Base-by-base conservation (phyloP, 2,888 invertebrate genomes). In the Biston betularia region DNA sequence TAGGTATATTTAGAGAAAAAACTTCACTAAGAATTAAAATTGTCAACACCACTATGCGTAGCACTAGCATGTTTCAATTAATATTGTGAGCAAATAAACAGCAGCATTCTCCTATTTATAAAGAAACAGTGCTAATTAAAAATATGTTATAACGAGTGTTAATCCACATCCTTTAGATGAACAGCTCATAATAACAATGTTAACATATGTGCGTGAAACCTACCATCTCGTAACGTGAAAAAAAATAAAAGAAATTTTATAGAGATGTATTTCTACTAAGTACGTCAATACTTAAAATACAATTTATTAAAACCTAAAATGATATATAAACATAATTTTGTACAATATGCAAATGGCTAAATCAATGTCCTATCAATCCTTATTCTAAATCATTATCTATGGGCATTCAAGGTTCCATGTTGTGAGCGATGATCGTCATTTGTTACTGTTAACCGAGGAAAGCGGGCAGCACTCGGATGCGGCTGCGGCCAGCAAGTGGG, bases 391-490 rank as follows among this genome's bases (percentile, higher is more conserved):
- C 44, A 50, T 59, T 49, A 38, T 54, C 48, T 45, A 40, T 57
- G 33, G 14, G 59, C 58, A 34, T 56, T 12, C 6, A 6, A 14
- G 24, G 54, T 54, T 12, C 42, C 9, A 12, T 54, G 8, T n/a
- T 4, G 5, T 44, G 6, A 33, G 24, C 24, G 15, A 33, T 11
- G 52, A 38, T 38, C 40, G 15, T 54, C 54, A 24, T 38, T 38
- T 38, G 1, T 54, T 42, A 8, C 33, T 44, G 10, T 88, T 74
- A 93, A 65, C 93, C 93, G 35, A 93, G 88, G 78, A 83, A 93
- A 6, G 92, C 92, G 0, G 93, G 93, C 1, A 93, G 78, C 0
- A 93, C 92, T 73, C 81, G 86, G 60, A 93, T 93, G 58, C 92
- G 89, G 1, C 89, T 82, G 14, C 82, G 90, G 14, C 93, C 93